Conservation (phyloP, 1,140 invertebrate species). For the Steinernema khuongi region DNA sequence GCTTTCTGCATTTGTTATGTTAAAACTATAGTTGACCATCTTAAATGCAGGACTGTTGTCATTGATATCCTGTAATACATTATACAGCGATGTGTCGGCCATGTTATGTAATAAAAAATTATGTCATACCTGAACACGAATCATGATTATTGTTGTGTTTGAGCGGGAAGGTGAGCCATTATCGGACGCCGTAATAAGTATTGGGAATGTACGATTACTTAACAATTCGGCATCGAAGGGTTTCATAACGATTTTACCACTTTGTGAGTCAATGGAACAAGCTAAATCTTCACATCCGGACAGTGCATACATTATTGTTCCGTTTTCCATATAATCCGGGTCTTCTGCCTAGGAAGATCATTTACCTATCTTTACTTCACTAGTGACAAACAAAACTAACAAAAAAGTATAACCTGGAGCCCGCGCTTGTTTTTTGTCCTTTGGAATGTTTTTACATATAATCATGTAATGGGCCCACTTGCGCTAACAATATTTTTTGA, state of each 20-base stretch:
- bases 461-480: too few relatives aligned
- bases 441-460: too few relatives aligned
- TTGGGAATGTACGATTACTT: slow-evolving; percentile 16
- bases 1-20: slow-evolving; percentile 17
- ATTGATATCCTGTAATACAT: slow-evolving; percentile 27
- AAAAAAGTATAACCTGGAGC: not conserved
- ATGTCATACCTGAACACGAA: slow-evolving; percentile 17
- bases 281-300: not conserved
- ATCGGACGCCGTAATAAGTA: slow-evolving; percentile 28
- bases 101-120: not conserved
- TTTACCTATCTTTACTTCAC: too few relatives aligned
- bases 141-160: slow-evolving; percentile 19
- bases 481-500: too few relatives aligned
- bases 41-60: slow-evolving; percentile 25
- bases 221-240: slow-evolving; percentile 29
- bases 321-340: slow-evolving; percentile 26
- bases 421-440: too few relatives aligned
- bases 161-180: slow-evolving; percentile 18
- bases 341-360: slow-evolving; percentile 19
- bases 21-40: slow-evolving; percentile 22
- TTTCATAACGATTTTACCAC: slow-evolving; percentile 26
- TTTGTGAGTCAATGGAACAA: slow-evolving; percentile 22
- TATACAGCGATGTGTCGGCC: too few relatives aligned
- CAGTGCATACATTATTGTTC: slow-evolving; percentile 23
- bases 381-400: too few relatives aligned